Evolutionary conservation across 2,888 invertebrate genomes (phyloP), one percentile per base, ranked within the genome.

Genomic region (Tipula helvola): DNA sequence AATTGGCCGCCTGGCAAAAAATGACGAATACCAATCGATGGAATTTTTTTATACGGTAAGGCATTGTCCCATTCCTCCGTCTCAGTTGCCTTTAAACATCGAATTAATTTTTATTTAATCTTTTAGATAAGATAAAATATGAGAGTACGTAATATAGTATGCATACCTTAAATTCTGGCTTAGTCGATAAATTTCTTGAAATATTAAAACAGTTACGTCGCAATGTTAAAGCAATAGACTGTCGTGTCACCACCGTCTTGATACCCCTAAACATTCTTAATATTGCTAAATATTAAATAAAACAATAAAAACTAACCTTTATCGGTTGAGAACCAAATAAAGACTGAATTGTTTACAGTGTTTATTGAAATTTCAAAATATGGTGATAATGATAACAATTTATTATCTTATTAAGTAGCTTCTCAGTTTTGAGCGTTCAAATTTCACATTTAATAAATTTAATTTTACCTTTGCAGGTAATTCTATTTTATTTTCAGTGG

Each of bases 11-110:
- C 90, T 0, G 91, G 90, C 18, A 91, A 83, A 87, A 89, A 88
- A 0, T 88, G 88, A 10, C 85, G 85, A 0, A 89, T 13, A 0
- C 90, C n/a, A 4, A 88, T 86, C 0, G 87, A 87, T 0, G 91
- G 91, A 4, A 91, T 88, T 5, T 90, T 88, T 5, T 88, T 39
- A 71, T 87, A 90, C 0, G 90, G 89, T 0, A 89, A 88, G 0
- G 90, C 90, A 71, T 88, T 87, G 36, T 89, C 84, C 91, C 90
- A 90, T 85, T 90, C 89, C 3, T 90, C 89, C 3, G 88, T 87
- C 18, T 90, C 88, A 84, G 3, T 36, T 16, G 28, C 28, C 28
- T 28, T 28, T 28, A 28, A 28, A 28, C 2, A 28, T 28, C 28
- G 28, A 28, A 28, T 28, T 16, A 5, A 4, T 16, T 5, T 16